phyloP scores from a whole-genome alignment of 1,140 invertebrate genomes.

The Pseudomyrmex cubaensis region DNA sequence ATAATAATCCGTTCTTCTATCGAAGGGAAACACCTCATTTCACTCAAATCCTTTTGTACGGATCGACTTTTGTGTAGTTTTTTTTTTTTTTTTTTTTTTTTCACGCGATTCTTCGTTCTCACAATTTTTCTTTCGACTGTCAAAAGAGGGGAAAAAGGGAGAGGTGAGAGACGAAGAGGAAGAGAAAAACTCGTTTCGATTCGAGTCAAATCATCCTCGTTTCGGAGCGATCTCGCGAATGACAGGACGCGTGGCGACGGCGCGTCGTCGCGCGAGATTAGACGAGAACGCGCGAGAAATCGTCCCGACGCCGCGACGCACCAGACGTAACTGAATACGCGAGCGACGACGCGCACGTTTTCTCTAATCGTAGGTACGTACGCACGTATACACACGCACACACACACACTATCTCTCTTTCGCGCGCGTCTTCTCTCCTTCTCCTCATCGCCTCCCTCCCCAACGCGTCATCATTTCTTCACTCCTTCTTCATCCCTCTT shows the following conservation, averaged over 20 bases:
- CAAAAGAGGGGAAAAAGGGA: neutral
- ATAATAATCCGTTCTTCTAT: neutral
- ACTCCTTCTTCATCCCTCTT: conserved; percentile 5
- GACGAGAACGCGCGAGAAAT: conserved; percentile 58
- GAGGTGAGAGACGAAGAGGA: neutral
- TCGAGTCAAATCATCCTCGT: neutral
- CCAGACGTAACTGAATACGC: conserved; percentile 82
- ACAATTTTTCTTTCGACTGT: conserved; percentile 31
- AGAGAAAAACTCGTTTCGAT: neutral
- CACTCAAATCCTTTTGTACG: no score
- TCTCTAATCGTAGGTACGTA: conserved; percentile 69
- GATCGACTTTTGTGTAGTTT: no score
- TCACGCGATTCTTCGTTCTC: conserved; percentile 16
- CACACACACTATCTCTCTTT: conserved; percentile 43
- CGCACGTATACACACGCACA: conserved; percentile 23
- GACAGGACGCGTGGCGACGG: conserved; percentile 5
- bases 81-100: no score
- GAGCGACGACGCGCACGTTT: conserved; percentile 60
- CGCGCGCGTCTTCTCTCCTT: conserved; percentile 57
- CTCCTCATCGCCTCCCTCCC: conserved; percentile 19
- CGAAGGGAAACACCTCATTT: no score
- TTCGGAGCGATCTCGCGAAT: conserved; percentile 11
- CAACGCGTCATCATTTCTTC: conserved; percentile 13
- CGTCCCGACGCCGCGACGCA: conserved; percentile 79
- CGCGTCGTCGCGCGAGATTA: conserved; percentile 14